Evolutionary conservation across 2,113 vertebrate genomes (phyloP), one percentile per base, ranked within the genome.

Genomic region (Forbesichthys agassizii): DNA sequence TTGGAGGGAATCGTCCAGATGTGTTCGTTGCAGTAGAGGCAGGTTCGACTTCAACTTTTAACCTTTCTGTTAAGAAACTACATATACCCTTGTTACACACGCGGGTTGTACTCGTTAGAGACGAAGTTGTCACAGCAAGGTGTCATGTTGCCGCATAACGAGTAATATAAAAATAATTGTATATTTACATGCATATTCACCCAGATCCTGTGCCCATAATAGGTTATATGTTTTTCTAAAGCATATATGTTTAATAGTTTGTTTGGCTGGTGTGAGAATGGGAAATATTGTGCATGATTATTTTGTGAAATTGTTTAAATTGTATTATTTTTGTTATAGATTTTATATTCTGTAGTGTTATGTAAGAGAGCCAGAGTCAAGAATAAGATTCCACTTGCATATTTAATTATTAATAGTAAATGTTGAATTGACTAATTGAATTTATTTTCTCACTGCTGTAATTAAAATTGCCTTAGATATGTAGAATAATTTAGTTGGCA

Each of bases 1-100:
- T 59, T 59, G 54, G 55, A 71, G 66, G 76, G 66, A 71, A 10
- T 49, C 46, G 49, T 42, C 63, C 58, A 69, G 46, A 59, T 52
- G 49, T 52, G 49, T 52, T 27, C 27, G 49, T 3, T 52, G 9
- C 4, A 4, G 49, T 52, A 52, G 13, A 52, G 49, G 36, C 36
- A 42, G 7, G 36, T 42, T 42, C 36, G 36, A 42, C 36, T 6
- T 42, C 7, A 42, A 5, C 27, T 27, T 27, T 6, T 42, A 42
- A 7, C 36, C 7, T 42, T 42, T 42, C 36, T 7, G 36, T 42
- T 5, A 42, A 42, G 36, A 6, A 6, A 42, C 36, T 42, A 1
- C 36, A 42, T 42, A 6, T 42, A 42, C 5, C 36, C 7, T 42
- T 42, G 7, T 42, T 42, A 42, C 36, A 42, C 7, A 8, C 36